phyloP scores from a whole-genome alignment of 1,140 invertebrate genomes.

The Drosophila elegans region DNA sequence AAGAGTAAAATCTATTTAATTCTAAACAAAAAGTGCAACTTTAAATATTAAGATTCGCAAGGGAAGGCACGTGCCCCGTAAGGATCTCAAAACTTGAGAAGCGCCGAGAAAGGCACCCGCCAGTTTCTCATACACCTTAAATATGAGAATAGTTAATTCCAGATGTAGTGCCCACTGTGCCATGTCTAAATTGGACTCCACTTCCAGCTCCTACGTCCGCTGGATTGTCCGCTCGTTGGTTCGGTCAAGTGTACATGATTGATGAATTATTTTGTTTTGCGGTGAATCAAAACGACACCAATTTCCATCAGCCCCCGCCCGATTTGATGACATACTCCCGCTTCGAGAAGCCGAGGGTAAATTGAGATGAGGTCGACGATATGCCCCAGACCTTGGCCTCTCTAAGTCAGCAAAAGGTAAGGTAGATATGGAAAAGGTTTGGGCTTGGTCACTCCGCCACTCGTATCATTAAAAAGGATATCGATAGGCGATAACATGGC shows the following conservation, averaged over 20 bases:
- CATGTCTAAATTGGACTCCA: constrained; percentile 6
- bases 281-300: constrained; percentile 82
- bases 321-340: constrained; percentile 76
- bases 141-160: too few relatives aligned
- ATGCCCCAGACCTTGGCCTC: constrained; percentile 44
- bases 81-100: background rate
- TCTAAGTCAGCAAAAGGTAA: constrained; percentile 33
- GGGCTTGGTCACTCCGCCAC: constrained; percentile 64
- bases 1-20: too few relatives aligned
- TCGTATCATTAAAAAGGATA: constrained; percentile 81
- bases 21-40: too few relatives aligned
- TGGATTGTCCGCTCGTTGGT: constrained; percentile 9
- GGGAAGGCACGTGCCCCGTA: background rate
- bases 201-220: constrained; percentile 10
- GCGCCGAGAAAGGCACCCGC: background rate
- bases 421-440: constrained; percentile 61
- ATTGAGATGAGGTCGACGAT: constrained; percentile 63
- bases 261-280: constrained; percentile 83
- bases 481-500: constrained; percentile 77
- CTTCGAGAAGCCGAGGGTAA: constrained; percentile 40
- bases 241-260: constrained; percentile 82
- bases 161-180: background rate
- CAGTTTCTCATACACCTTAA: background rate
- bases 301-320: constrained; percentile 38
- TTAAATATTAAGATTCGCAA: background rate